Evolutionary conservation across 2,113 vertebrate species (phyloP).

Genomic region (Chionomys nivalis): DNA sequence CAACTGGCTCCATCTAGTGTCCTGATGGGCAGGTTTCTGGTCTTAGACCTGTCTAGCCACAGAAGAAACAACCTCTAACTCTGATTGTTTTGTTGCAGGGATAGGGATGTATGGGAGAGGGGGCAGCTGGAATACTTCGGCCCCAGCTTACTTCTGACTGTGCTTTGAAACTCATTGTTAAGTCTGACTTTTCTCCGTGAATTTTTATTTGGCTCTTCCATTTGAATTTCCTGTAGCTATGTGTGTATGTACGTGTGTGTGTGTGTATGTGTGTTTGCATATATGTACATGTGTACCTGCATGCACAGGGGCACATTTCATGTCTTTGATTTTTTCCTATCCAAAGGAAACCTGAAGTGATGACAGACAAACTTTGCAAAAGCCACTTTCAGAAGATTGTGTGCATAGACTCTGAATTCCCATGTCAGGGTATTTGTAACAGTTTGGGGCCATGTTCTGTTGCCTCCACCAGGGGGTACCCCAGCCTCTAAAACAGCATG

Average conservation of each 20-base stretch:
- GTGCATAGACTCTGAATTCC: conserved; percentile 24
- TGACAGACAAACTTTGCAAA: background rate
- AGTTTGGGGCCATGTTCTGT: conserved; percentile 56
- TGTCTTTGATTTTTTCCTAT: background rate
- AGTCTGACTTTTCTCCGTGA: background rate
- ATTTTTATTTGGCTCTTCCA: conserved; percentile 28
- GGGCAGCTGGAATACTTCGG: background rate
- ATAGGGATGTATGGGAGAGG: background rate
- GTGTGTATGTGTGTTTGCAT: background rate
- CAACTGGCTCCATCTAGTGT: conserved; percentile 80
- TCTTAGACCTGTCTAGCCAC: conserved; percentile 12
- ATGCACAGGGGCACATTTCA: background rate
- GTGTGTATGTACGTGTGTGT: background rate
- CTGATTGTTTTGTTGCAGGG: background rate
- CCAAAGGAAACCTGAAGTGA: background rate
- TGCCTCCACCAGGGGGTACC: conserved; percentile 81
- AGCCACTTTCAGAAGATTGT: background rate
- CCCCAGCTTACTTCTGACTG: background rate
- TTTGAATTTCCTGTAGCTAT: conserved; percentile 31
- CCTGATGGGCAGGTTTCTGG: conserved; percentile 68
- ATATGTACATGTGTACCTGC: too few relatives aligned
- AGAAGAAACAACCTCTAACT: background rate
- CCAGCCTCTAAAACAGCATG: conserved; percentile 68
- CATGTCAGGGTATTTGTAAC: background rate
- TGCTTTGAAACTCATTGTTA: background rate